These are phyloP conservation scores for Cephus pygmeus DNA, from an alignment of 2,888 invertebrate genomes.

Conservation along the genomic window DNA sequence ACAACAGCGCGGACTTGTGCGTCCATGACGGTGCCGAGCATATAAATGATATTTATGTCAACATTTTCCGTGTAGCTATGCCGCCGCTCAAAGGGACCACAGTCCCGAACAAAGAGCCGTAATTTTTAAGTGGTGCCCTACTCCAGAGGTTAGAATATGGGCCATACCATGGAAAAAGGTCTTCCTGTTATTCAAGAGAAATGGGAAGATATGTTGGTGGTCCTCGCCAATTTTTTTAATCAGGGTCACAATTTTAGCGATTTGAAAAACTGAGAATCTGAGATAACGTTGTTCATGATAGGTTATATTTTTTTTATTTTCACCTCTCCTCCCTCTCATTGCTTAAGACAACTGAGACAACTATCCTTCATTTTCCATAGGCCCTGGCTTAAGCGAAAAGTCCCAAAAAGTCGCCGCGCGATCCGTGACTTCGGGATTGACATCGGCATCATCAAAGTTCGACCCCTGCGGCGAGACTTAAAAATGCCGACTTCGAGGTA, in stretches of 20 bases:
- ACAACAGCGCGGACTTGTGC: conserved; percentile 24
- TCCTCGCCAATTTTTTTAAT: background rate
- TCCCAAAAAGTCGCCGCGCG: conserved; percentile 2
- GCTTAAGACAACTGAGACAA: background rate
- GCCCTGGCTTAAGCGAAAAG: background rate
- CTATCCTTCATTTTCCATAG: background rate
- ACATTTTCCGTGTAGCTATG: conserved; percentile 37
- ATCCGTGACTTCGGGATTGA: conserved; percentile 41
- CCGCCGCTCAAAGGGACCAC: conserved; percentile 17
- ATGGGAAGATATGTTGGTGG: background rate
- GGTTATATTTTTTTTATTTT: background rate
- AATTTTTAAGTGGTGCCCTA: conserved; percentile 30
- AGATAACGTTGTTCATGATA: background rate
- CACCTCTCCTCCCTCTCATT: no score
- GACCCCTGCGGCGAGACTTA: conserved; percentile 49
- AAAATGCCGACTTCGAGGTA: conserved; percentile 45
- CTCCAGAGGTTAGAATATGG: background rate
- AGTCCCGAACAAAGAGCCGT: conserved; percentile 31
- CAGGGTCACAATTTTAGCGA: background rate
- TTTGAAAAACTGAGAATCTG: background rate
- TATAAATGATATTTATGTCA: conserved; percentile 47
- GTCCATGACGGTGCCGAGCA: conserved; percentile 12
- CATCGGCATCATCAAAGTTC: conserved; percentile 56
- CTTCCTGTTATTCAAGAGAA: background rate
- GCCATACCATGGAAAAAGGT: background rate